Evolutionary conservation across 2,113 vertebrate species (phyloP).

Genomic region (Crotophaga sulcirostris): DNA sequence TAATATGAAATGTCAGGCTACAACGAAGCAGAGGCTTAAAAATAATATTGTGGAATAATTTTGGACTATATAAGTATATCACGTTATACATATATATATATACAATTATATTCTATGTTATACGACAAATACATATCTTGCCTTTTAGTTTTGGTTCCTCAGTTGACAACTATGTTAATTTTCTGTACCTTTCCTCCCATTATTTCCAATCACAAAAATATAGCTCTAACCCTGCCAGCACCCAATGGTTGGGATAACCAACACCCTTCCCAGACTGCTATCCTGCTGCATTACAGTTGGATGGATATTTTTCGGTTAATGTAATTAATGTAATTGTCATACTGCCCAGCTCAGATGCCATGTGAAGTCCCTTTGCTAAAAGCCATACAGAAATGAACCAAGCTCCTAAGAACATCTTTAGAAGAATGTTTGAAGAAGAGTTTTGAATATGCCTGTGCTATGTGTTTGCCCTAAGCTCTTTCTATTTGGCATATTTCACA

Average conservation of each 20-base stretch:
- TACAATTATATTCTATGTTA: no score
- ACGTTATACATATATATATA: not conserved
- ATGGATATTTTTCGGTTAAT: not conserved
- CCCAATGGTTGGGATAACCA: not conserved
- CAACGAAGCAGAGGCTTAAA: not conserved
- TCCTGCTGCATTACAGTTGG: not conserved
- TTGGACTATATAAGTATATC: not conserved
- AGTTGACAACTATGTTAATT: not conserved
- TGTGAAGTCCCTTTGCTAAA: not conserved
- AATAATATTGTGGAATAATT: not conserved
- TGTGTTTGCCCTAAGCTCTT: not conserved
- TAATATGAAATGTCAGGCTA: not conserved
- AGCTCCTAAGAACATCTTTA: not conserved
- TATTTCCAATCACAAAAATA: not conserved
- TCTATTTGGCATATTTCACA: not conserved
- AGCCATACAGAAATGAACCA: not conserved
- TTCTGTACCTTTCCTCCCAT: not conserved
- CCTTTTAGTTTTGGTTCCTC: not conserved
- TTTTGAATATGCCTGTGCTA: not conserved
- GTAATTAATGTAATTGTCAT: not conserved
- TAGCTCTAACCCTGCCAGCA: not conserved
- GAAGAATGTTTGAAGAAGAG: not conserved
- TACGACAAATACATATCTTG: not conserved
- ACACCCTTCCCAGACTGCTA: not conserved
- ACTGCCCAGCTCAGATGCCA: no score